A percentile compares a stretch with the other conserved stretches of the same genome.
Evolutionary conservation across 1,140 invertebrate species (phyloP).

Genomic region (Lanistes nyassanus): DNA sequence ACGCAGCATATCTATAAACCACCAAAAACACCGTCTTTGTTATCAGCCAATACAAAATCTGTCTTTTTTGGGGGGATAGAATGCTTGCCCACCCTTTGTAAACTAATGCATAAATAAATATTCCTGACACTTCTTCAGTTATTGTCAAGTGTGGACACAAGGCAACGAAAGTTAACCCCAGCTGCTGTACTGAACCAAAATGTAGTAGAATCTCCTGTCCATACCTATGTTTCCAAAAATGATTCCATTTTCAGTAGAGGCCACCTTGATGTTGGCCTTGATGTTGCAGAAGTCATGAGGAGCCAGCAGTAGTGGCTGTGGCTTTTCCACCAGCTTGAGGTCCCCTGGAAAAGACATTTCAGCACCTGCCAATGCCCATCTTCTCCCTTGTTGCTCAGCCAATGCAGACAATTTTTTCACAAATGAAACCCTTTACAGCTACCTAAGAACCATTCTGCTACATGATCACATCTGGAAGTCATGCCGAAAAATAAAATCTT

Average conservation of each 20-base stretch:
- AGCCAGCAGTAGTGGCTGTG: conserved; percentile 92
- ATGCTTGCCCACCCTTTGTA: no score
- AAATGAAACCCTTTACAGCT: no score
- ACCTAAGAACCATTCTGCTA: no score
- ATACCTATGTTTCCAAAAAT: conserved; percentile 99
- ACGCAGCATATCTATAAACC: conserved; percentile 15
- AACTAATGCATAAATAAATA: no score
- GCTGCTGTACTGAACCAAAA: neutral
- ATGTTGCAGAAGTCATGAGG: conserved; percentile 98
- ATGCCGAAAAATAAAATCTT: no score
- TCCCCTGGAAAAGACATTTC: conserved; percentile 73
- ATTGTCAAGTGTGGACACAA: neutral
- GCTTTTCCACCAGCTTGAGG: conserved; percentile 97
- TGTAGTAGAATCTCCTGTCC: neutral
- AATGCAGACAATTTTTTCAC: no score
- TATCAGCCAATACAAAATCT: no score
- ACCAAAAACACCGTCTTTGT: neutral
- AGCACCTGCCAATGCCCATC: neutral
- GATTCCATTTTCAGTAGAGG: conserved; percentile 98
- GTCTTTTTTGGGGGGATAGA: no score
- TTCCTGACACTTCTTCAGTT: neutral
- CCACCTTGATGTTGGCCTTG: conserved; percentile 87
- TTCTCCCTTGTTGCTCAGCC: no score
- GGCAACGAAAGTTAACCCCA: neutral
- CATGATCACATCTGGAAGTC: no score